Percentiles rank a stretch among this genome's conserved stretches.
phyloP scores from a whole-genome alignment of 2,113 vertebrate genomes.

The Athene noctua region DNA sequence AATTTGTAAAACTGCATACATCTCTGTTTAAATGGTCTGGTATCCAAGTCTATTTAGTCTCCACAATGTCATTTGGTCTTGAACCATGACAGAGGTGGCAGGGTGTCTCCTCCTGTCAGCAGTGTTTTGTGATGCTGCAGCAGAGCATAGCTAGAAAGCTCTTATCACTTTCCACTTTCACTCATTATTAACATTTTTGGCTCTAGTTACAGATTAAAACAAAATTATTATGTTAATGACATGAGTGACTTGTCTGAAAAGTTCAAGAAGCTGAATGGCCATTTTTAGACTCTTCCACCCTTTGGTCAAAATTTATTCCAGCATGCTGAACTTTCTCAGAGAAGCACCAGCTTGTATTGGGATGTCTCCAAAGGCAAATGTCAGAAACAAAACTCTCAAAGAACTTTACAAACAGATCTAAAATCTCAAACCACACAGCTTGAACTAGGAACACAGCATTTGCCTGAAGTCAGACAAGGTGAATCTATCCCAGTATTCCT shows the following conservation, averaged over 20 bases:
- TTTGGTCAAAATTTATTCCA: constrained; percentile 10
- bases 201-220: neutral
- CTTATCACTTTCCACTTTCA: neutral
- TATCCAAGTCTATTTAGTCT: neutral
- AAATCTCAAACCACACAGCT: neutral
- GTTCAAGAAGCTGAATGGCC: neutral
- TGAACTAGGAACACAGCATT: neutral
- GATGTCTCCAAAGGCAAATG: neutral
- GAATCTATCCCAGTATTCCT: neutral
- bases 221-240: neutral
- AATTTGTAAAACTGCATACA: neutral
- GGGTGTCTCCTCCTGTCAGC: neutral
- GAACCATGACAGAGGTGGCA: neutral
- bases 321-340: neutral
- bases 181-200: neutral
- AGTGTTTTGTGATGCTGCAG: neutral
- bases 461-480: neutral
- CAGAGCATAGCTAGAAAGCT: neutral
- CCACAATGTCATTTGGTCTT: neutral
- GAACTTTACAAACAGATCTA: neutral
- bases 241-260: neutral
- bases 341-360: neutral
- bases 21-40: neutral
- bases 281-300: neutral
- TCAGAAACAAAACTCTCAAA: neutral